Percentiles rank a stretch among this genome's conserved stretches.
phyloP scores from a whole-genome alignment of 2,888 invertebrate species.

The Ametastegia equiseti region DNA sequence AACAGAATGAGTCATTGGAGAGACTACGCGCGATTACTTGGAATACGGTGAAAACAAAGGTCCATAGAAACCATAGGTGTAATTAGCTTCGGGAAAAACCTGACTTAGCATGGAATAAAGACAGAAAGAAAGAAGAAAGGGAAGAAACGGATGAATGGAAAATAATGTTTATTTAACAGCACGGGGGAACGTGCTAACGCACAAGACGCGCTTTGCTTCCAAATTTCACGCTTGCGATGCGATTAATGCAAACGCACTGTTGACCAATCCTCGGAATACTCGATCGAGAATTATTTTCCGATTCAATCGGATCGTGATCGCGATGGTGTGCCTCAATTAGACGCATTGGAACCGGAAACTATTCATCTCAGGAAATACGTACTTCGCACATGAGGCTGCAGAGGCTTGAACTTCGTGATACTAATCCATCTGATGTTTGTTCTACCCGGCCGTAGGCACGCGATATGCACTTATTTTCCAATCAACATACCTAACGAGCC shows the following conservation, averaged over 20 bases:
- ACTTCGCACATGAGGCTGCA: neutral
- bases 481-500: neutral
- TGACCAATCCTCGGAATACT: neutral
- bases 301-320: neutral
- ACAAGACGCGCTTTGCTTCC: neutral
- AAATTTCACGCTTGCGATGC: neutral
- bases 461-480: neutral
- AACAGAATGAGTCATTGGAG: neutral
- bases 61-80: neutral
- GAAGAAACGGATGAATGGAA: neutral
- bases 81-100: neutral
- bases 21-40: neutral
- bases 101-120: neutral
- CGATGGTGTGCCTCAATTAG: neutral
- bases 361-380: neutral
- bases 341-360: neutral
- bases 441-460: neutral
- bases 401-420: neutral
- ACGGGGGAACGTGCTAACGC: slow-evolving; percentile 10
- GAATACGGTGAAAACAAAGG: neutral
- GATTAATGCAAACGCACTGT: neutral
- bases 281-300: neutral
- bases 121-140: neutral
- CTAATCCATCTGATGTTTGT: neutral
- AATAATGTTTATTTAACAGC: neutral